phyloP scores from a whole-genome alignment of 2,113 vertebrate species.

The Thomomys bottae region DNA sequence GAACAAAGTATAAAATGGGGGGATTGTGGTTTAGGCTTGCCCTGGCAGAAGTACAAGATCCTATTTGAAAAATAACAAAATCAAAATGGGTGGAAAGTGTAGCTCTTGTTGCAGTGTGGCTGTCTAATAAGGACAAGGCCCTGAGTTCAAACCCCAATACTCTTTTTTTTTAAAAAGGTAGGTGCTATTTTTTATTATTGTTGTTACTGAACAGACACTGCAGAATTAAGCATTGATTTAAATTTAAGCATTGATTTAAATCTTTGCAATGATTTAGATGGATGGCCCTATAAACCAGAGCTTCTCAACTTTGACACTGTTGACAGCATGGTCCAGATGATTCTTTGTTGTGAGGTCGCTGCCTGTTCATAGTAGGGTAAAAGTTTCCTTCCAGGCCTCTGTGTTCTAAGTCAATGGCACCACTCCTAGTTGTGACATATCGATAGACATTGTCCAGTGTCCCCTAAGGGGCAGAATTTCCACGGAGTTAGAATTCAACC shows the following conservation, averaged over 20 bases:
- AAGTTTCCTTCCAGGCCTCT: not conserved
- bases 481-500: not conserved
- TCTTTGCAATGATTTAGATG: not conserved
- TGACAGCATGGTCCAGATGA: not conserved
- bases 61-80: no score
- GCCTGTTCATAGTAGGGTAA: not conserved
- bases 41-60: no score
- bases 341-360: not conserved
- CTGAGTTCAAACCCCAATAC: no score
- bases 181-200: not conserved
- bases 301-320: not conserved
- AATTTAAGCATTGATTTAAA: not conserved
- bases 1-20: no score
- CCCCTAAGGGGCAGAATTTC: not conserved
- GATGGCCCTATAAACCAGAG: not conserved
- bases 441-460: not conserved
- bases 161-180: not conserved
- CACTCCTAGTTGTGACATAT: not conserved
- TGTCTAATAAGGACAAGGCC: no score
- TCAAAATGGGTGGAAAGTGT: no score
- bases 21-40: no score
- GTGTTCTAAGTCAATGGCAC: not conserved
- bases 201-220: constrained; percentile 13
- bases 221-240: not conserved
- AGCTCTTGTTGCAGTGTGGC: no score